Conservation (phyloP, 2,113 vertebrate genomes). For the Phylloscopus whistleri region DNA sequence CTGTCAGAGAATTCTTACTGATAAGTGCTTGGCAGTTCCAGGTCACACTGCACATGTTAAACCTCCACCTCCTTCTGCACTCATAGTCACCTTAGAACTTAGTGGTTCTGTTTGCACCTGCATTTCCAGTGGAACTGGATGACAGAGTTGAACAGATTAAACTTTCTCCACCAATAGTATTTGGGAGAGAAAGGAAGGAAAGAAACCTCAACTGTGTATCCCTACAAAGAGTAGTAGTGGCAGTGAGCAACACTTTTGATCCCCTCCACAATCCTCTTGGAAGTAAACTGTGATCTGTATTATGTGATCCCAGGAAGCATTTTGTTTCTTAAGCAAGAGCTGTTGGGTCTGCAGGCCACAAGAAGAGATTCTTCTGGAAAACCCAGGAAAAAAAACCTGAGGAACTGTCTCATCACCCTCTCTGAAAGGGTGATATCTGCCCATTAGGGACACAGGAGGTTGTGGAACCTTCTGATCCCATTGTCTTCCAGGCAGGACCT, state of each 20-base stretch:
- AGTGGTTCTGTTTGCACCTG: background rate
- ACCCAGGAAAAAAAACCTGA: background rate
- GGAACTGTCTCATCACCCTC: background rate
- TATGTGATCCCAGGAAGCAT: background rate
- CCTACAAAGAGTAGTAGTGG: background rate
- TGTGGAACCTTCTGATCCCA: background rate
- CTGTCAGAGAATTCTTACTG: background rate
- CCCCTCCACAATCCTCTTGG: background rate
- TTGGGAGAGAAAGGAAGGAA: background rate
- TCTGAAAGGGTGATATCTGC: background rate
- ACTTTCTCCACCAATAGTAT: background rate
- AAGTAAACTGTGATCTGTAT: background rate
- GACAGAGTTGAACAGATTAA: background rate
- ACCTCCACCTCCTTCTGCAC: background rate
- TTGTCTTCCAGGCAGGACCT: background rate
- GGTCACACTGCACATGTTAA: constrained; percentile 20
- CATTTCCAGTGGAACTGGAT: background rate
- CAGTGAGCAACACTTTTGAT: background rate
- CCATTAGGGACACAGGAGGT: background rate
- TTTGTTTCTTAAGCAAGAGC: background rate
- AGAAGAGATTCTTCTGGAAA: background rate
- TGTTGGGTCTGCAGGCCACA: background rate
- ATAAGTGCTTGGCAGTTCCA: background rate
- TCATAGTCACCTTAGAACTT: background rate
- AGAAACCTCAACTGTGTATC: background rate